Evolutionary conservation across 2,113 vertebrate genomes (phyloP).

Genomic region (Vidua macroura): DNA sequence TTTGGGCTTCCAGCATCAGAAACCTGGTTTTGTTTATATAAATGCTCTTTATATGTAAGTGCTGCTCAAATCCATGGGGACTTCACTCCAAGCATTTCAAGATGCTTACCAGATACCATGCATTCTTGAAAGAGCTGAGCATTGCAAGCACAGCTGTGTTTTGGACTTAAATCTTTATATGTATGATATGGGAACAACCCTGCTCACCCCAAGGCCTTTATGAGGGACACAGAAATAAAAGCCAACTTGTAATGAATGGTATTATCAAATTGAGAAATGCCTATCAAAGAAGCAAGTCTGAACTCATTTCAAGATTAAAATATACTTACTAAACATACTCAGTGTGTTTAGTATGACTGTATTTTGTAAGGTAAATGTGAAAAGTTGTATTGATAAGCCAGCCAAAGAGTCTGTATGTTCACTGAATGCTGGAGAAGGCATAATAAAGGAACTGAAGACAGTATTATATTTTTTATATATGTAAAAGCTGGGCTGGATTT

Average conservation of each 20-base stretch:
- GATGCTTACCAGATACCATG: not conserved
- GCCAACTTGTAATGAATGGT: not conserved
- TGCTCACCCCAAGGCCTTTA: not conserved
- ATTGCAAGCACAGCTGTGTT: not conserved
- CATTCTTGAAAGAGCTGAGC: not conserved
- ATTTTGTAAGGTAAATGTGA: not conserved
- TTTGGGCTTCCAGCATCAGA: not conserved
- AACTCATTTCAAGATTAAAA: not conserved
- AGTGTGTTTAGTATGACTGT: not conserved
- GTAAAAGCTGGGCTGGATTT: not conserved
- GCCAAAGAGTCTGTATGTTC: not conserved
- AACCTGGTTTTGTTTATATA: not conserved
- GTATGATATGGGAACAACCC: not conserved
- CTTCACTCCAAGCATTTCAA: not conserved
- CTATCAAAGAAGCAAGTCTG: not conserved
- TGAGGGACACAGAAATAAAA: not conserved
- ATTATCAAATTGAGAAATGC: not conserved
- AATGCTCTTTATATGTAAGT: not conserved
- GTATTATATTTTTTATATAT: not conserved
- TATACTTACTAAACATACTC: not conserved
- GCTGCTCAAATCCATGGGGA: not conserved
- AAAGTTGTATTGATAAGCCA: not conserved
- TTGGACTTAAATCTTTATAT: not conserved
- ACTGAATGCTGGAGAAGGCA: not conserved
- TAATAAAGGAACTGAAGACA: not conserved